Evolutionary conservation across 92 coral and sea anemone genomes (phyloP).

Genomic region (Actinernus sp.): DNA sequence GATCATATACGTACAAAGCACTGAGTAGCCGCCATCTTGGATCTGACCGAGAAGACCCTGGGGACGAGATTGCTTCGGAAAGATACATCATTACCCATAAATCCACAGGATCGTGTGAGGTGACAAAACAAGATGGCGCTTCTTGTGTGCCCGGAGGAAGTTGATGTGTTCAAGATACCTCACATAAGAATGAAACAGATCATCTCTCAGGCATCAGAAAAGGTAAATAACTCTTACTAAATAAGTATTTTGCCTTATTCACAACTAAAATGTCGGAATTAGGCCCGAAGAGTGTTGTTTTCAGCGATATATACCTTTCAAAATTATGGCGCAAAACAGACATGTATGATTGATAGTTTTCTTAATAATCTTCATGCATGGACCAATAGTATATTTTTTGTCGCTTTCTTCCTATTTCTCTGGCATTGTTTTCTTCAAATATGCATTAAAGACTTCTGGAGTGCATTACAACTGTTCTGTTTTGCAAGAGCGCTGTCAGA

Average conservation of each 20-base stretch:
- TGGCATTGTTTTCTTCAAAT: background rate
- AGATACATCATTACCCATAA: slow-evolving; percentile 39
- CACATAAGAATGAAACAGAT: slow-evolving; percentile 97
- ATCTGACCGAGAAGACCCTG: no score
- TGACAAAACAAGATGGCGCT: slow-evolving; percentile 77
- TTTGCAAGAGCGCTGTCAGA: no score
- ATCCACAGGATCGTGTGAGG: background rate
- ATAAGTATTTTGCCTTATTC: background rate
- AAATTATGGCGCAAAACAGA: no score
- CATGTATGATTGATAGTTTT: no score
- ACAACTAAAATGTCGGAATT: background rate
- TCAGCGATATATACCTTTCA: no score
- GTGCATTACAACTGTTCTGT: no score
- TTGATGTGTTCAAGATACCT: slow-evolving; percentile 91
- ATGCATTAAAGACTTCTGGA: no score
- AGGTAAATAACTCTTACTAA: slow-evolving; percentile 46
- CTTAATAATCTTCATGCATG: background rate
- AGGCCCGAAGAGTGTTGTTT: no score
- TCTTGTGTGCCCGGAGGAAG: slow-evolving; percentile 82
- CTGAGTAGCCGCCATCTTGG: no score
- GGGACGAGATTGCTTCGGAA: no score
- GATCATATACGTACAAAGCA: no score
- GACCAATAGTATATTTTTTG: background rate
- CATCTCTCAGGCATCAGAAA: slow-evolving; percentile 85
- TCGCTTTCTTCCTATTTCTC: background rate